phyloP scores from a whole-genome alignment of 2,888 invertebrate species.

The Drosophila infuscata region DNA sequence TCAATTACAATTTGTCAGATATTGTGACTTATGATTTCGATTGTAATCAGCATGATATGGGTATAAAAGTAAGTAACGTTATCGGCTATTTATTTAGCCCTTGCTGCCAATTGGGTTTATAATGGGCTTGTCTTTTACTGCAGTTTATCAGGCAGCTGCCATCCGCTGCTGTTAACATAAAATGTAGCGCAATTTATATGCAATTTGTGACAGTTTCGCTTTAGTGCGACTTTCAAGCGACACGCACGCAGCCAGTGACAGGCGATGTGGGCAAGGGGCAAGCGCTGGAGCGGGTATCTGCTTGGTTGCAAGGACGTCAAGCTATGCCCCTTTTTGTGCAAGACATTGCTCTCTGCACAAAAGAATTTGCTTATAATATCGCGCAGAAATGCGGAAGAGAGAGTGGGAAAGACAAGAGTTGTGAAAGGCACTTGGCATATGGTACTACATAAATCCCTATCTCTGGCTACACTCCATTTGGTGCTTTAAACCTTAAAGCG shows the following conservation, averaged over 20 bases:
- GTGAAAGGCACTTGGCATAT: neutral
- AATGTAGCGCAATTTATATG: constrained; percentile 67
- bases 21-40: constrained; percentile 13
- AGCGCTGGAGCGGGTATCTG: too few species aligned
- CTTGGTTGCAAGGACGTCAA: constrained; percentile 16
- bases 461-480: constrained; percentile 1
- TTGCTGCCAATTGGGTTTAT: constrained; percentile 17
- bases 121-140: constrained; percentile 4
- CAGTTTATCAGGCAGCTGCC: neutral
- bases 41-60: neutral
- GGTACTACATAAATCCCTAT: constrained; percentile 17
- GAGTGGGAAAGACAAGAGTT: neutral
- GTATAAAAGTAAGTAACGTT: neutral
- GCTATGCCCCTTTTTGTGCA: constrained; percentile 21
- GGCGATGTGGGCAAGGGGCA: neutral
- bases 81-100: neutral
- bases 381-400: constrained; percentile 29
- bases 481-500: constrained; percentile 21
- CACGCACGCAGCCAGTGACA: constrained; percentile 38
- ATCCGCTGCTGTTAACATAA: constrained; percentile 36
- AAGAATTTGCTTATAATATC: constrained; percentile 58
- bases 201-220: constrained; percentile 67
- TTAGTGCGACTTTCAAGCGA: constrained; percentile 64
- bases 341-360: constrained; percentile 44
- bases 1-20: constrained; percentile 32